phyloP scores from a whole-genome alignment of 2,888 invertebrate genomes.

The Eustalomyia histrio region DNA sequence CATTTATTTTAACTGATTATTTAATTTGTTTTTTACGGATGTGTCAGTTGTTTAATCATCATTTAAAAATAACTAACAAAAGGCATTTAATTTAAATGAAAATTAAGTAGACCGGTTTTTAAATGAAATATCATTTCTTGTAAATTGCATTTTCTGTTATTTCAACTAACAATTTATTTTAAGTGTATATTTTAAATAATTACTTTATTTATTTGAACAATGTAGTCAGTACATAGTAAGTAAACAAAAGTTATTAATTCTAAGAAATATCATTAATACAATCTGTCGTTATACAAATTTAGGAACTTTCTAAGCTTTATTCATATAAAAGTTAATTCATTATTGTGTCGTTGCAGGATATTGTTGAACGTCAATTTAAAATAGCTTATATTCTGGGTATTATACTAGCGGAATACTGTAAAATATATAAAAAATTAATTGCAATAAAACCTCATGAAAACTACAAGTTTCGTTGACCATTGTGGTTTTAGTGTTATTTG shows the following conservation, averaged over 20 bases:
- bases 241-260: background rate
- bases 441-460: slow-evolving; percentile 12
- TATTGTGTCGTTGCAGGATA: slow-evolving; percentile 16
- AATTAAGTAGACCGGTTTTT: too few species aligned
- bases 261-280: background rate
- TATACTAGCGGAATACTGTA: slow-evolving; percentile 36
- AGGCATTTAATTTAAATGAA: too few species aligned
- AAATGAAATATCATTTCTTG: too few species aligned
- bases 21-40: too few species aligned
- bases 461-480: slow-evolving; percentile 31
- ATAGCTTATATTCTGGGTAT: slow-evolving; percentile 39
- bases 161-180: too few species aligned
- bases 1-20: too few species aligned
- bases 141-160: too few species aligned
- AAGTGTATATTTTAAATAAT: too few species aligned
- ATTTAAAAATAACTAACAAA: too few species aligned
- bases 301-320: background rate
- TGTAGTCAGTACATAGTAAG: too few species aligned
- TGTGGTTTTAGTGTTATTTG: background rate
- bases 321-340: background rate
- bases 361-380: slow-evolving; percentile 9
- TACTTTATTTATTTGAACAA: too few species aligned
- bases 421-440: slow-evolving; percentile 19
- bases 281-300: background rate
- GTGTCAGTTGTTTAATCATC: too few species aligned